Conservation (phyloP, 2,797 vertebrate species). For the Rhinophrynus dorsalis region DNA sequence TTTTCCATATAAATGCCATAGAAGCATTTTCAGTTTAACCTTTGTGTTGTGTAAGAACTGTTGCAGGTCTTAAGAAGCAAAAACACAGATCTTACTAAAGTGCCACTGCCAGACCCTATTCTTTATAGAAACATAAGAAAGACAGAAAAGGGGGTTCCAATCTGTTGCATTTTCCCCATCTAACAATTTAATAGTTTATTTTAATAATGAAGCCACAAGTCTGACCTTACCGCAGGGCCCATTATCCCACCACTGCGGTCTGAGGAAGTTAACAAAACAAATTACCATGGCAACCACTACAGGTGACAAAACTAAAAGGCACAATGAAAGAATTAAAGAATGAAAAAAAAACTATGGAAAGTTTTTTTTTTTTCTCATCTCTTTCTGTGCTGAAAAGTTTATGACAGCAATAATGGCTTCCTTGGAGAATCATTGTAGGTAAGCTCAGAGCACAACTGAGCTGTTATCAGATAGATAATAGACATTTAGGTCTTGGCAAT, state of each 20-base stretch:
- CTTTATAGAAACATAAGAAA: neutral
- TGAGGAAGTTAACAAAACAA: slow-evolving; percentile 1
- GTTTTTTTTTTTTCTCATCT: slow-evolving; percentile 28
- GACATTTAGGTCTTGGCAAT: slow-evolving; percentile 33
- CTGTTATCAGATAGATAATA: slow-evolving; percentile 42
- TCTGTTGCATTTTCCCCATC: slow-evolving; percentile 3
- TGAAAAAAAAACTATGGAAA: slow-evolving; percentile 17
- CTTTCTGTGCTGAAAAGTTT: slow-evolving; percentile 38
- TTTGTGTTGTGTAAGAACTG: too few species aligned
- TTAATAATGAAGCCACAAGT: slow-evolving; percentile 15
- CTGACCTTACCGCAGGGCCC: slow-evolving; percentile 22
- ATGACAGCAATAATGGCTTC: slow-evolving; percentile 46
- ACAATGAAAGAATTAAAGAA: slow-evolving; percentile 31
- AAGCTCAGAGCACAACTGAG: slow-evolving; percentile 16
- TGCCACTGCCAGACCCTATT: neutral
- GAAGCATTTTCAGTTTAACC: too few species aligned
- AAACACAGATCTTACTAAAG: too few species aligned
- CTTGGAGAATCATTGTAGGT: slow-evolving; percentile 32
- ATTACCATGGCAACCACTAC: slow-evolving; percentile 23
- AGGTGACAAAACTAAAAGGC: slow-evolving; percentile 37
- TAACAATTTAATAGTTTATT: slow-evolving; percentile 1
- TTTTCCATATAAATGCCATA: too few species aligned
- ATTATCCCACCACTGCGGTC: slow-evolving; percentile 18
- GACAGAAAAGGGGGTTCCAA: neutral
- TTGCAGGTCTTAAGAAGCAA: too few species aligned